phyloP scores from a whole-genome alignment of 2,113 vertebrate species.

The Pavo muticus region DNA sequence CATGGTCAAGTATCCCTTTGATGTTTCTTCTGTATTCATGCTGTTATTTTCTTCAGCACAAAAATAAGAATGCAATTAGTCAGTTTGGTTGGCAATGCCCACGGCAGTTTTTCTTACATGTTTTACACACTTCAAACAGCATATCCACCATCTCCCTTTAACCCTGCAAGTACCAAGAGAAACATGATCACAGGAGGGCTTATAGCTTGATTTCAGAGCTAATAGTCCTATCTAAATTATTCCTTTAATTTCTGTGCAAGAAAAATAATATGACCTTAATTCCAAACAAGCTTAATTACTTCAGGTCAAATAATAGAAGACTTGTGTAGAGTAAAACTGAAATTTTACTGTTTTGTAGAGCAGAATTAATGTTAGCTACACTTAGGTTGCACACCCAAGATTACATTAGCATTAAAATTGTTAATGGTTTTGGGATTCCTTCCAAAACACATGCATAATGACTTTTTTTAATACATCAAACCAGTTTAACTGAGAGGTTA shows the following conservation, averaged over 20 bases:
- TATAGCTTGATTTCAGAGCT: background rate
- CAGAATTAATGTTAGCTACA: conserved; percentile 58
- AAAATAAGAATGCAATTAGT: conserved; percentile 43
- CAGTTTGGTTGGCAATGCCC: conserved; percentile 34
- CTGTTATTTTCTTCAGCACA: conserved; percentile 50
- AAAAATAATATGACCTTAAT: conserved; percentile 28
- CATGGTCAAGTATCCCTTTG: conserved; percentile 66
- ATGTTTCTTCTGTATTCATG: conserved; percentile 52
- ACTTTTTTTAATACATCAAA: conserved; percentile 4
- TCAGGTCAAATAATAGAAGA: conserved; percentile 53
- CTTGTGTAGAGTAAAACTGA: background rate
- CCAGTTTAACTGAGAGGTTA: conserved; percentile 54
- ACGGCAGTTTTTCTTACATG: conserved; percentile 43
- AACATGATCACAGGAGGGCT: conserved; percentile 13
- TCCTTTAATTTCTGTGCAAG: conserved; percentile 54
- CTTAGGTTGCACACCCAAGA: conserved; percentile 18
- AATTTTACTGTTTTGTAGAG: conserved; percentile 61
- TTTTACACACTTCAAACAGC: conserved; percentile 52
- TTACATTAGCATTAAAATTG: conserved; percentile 50
- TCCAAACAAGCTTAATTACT: conserved; percentile 65
- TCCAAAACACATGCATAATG: conserved; percentile 47
- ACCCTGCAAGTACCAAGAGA: conserved; percentile 45
- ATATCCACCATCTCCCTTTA: conserved; percentile 40
- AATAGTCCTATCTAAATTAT: background rate
- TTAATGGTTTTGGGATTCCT: conserved; percentile 56